Evolutionary conservation across 2,888 invertebrate species (phyloP), one percentile per base, ranked within the genome.

Genomic region (Ophion costatus): DNA sequence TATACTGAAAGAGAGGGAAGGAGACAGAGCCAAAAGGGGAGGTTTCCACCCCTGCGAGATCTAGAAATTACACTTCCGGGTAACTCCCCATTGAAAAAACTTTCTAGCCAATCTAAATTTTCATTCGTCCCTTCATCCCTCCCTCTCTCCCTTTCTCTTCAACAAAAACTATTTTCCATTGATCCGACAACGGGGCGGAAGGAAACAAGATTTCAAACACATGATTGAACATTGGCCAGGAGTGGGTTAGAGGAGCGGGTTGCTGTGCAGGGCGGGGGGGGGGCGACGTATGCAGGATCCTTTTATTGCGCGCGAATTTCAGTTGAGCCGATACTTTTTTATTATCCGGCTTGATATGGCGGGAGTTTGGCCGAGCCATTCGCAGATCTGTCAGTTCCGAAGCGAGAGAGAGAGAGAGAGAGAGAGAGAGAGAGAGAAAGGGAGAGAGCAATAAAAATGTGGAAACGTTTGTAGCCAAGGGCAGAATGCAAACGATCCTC

Each of bases 271-370:
- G n/a, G n/a, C n/a, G 29, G 24, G 29, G 29, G 29, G 29, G 14
- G 5, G 51, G 4, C 4, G 14, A 5, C 17, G 0, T 51, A 17
- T 51, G 51, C 17, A 0, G 17, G 51, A 51, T 14, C 51, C 17
- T 75, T 64, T 64, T n/a, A 24, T 38, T n/a, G 33, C 64, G 17
- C 33, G 33, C 33, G 33, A 64, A 29, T 64, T 33, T 64, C 33
- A 7, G 33, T 64, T 42, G n/a, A 42, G 33, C 20, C 66, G 66
- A 66, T 42, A 66, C 38, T 42, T 67, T 67, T 67, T 42, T 24
- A 67, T 45, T 42, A 42, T 42, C 66, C 20, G 17, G 33, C 33
- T 6, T 29, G 42, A 67, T 20, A 22, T 67, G n/a, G 38, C 5
- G 14, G 24, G 24, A 17, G 29, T 64, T 33, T 20, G 59, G 22